Conservation (phyloP, 2,888 invertebrate genomes). For the Heliconius sara region DNA sequence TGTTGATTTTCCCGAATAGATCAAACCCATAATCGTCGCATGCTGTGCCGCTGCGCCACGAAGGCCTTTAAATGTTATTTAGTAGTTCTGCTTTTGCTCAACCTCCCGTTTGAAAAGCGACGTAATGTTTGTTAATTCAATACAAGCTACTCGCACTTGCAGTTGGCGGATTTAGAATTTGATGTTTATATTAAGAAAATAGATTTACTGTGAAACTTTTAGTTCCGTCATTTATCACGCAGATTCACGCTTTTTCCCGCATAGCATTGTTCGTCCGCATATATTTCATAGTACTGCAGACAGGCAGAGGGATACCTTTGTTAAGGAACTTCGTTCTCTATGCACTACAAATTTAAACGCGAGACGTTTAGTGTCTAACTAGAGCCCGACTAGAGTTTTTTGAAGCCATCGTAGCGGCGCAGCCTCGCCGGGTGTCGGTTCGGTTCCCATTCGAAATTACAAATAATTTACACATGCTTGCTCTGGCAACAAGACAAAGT, state of each 20-base stretch:
- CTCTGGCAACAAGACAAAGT: background rate
- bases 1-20: background rate
- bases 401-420: too few species aligned
- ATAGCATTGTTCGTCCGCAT: too few species aligned
- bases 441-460: too few species aligned
- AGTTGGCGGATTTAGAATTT: background rate
- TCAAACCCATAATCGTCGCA: background rate
- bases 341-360: background rate
- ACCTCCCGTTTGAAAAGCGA: background rate
- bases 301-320: background rate
- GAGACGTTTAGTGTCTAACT: background rate
- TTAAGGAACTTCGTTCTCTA: background rate
- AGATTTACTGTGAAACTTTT: background rate
- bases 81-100: background rate
- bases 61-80: background rate
- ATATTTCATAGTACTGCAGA: too few species aligned
- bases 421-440: too few species aligned
- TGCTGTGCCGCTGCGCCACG: background rate
- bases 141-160: background rate
- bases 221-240: background rate
- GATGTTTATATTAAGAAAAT: background rate
- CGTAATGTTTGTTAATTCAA: background rate
- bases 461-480: too few species aligned
- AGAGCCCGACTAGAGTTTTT: too few species aligned
- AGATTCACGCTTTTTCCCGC: background rate